phyloP scores from a whole-genome alignment of 2,888 invertebrate genomes.

The Drosophila paranaensis region DNA sequence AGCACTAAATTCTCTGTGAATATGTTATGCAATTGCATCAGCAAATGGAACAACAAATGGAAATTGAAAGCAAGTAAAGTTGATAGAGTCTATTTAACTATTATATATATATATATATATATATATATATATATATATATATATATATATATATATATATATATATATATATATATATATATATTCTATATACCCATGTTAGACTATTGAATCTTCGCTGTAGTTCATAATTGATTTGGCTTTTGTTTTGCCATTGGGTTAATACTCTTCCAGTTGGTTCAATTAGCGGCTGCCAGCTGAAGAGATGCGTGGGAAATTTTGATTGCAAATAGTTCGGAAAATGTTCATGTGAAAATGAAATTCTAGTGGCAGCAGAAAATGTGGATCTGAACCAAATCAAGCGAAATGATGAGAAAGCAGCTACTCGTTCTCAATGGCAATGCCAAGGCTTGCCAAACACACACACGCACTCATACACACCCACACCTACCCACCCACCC shows the following conservation, averaged over 20 bases:
- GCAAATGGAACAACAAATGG: not conserved
- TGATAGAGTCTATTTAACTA: too few species aligned
- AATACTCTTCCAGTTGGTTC: conserved; percentile 5
- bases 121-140: too few species aligned
- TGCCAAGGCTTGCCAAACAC: conserved; percentile 4
- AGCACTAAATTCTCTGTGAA: not conserved
- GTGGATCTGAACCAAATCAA: conserved; percentile 21
- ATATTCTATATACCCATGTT: too few species aligned
- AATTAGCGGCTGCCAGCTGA: conserved; percentile 27
- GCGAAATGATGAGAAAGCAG: conserved; percentile 16
- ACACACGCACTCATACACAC: not conserved
- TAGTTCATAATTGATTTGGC: conserved; percentile 7
- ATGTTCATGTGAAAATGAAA: conserved; percentile 15
- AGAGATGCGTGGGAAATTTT: conserved; percentile 22
- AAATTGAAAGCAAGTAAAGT: not conserved
- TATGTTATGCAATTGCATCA: not conserved
- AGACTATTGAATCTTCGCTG: not conserved
- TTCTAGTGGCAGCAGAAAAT: conserved; percentile 8
- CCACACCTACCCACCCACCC: not conserved
- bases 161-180: too few species aligned
- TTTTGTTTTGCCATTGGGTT: not conserved
- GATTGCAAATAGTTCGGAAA: conserved; percentile 25
- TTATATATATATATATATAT: too few species aligned
- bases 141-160: too few species aligned
- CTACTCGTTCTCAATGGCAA: conserved; percentile 32